These are phyloP conservation scores for Oscheius sp. DNA, from an alignment of 2,888 invertebrate genomes.

Conservation along the genomic window DNA sequence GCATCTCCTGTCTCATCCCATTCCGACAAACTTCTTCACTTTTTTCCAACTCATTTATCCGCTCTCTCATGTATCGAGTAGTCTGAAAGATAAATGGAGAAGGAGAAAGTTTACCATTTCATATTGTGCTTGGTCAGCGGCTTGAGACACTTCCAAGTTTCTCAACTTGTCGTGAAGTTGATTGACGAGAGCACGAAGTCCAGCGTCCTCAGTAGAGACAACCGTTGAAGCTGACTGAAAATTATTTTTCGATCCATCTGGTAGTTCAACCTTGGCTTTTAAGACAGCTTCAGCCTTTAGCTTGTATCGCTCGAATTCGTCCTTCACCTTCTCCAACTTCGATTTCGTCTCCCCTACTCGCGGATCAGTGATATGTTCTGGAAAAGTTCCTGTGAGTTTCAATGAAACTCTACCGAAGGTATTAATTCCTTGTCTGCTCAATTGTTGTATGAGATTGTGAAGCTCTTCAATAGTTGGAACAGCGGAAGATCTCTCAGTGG, in stretches of 20 bases:
- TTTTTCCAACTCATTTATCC: conserved; percentile 56
- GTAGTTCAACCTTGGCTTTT: conserved; percentile 19
- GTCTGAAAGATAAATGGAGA: conserved; percentile 41
- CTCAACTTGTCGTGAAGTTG: conserved; percentile 58
- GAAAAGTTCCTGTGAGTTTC: neutral
- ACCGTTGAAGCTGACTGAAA: conserved; percentile 11
- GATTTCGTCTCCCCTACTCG: conserved; percentile 18
- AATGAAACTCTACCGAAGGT: conserved; percentile 15
- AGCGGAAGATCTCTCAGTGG: neutral
- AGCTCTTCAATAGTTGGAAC: neutral
- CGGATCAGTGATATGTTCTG: conserved; percentile 17
- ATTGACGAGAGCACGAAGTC: conserved; percentile 40
- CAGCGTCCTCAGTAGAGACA: conserved; percentile 31
- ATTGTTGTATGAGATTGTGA: neutral
- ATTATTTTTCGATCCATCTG: neutral
- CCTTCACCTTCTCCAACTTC: conserved; percentile 46
- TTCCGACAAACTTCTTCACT: conserved; percentile 46
- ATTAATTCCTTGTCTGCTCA: neutral
- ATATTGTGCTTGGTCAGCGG: conserved; percentile 46
- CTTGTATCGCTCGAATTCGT: conserved; percentile 80
- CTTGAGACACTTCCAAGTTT: conserved; percentile 50
- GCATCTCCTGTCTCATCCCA: conserved; percentile 42
- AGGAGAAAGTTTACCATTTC: conserved; percentile 41
- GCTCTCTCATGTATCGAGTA: conserved; percentile 45
- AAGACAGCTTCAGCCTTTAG: conserved; percentile 72